These are phyloP conservation scores for Zygothrica quintamaculata DNA, from an alignment of 2,888 invertebrate species.

Conservation along the genomic window DNA sequence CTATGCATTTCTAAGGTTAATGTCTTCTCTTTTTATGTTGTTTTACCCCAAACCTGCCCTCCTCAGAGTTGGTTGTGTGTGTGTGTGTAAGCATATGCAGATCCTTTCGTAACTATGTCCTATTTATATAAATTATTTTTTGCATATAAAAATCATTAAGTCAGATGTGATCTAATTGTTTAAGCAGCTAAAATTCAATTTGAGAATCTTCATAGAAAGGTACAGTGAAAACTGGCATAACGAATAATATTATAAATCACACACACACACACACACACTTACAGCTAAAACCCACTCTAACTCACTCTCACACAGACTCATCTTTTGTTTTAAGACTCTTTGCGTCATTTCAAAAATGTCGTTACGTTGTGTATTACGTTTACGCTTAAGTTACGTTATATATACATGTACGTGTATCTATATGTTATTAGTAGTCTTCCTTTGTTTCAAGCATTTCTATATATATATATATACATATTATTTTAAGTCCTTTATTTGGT, in stretches of 20 bases:
- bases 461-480: no score
- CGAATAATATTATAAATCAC: not conserved
- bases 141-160: not conserved
- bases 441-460: constrained; percentile 60
- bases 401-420: constrained; percentile 44
- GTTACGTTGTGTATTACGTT: constrained; percentile 71
- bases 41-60: no score
- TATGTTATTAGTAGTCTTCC: constrained; percentile 64
- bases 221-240: no score
- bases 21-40: constrained; percentile 32
- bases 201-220: not conserved
- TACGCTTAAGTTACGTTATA: constrained; percentile 51
- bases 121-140: not conserved
- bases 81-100: not conserved
- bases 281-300: constrained; percentile 6
- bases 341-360: constrained; percentile 74
- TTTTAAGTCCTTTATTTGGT: constrained; percentile 56
- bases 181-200: constrained; percentile 2
- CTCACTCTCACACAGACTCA: constrained; percentile 8
- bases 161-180: constrained; percentile 1
- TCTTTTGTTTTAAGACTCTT: constrained; percentile 47
- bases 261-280: constrained; percentile 15
- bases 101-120: not conserved
- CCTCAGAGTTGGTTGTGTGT: constrained; percentile 9
- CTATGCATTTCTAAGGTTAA: constrained; percentile 47